Evolutionary conservation across 1,140 invertebrate genomes (phyloP).

Genomic region (Sitophilus oryzae): DNA sequence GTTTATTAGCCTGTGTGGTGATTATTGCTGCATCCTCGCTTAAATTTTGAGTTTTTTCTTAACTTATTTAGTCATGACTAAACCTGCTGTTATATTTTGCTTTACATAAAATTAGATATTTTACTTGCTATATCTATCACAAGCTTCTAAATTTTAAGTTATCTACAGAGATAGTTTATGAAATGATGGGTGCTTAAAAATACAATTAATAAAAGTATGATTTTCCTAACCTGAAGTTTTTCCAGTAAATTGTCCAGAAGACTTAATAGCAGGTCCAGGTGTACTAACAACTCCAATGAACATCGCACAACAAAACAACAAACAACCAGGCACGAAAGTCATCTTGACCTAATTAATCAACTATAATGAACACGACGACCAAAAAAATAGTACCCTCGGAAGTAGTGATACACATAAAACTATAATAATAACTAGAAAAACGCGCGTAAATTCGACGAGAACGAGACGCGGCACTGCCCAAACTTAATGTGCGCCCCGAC

Average conservation of each 20-base stretch:
- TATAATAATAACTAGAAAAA: neutral
- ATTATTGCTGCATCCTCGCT: too few relatives aligned
- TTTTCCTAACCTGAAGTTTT: slow-evolving; percentile 18
- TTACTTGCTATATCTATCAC: too few relatives aligned
- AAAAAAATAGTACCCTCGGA: neutral
- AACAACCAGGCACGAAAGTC: neutral
- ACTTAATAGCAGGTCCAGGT: slow-evolving; percentile 19
- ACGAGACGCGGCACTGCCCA: slow-evolving; percentile 1
- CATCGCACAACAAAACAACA: slow-evolving; percentile 4
- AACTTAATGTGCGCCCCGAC: slow-evolving; percentile 11
- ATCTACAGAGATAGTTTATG: too few relatives aligned
- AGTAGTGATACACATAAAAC: neutral
- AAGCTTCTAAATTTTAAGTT: too few relatives aligned
- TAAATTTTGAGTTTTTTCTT: too few relatives aligned
- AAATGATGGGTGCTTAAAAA: too few relatives aligned
- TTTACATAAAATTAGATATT: too few relatives aligned
- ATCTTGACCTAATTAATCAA: neutral
- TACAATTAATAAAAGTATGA: neutral
- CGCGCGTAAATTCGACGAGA: neutral
- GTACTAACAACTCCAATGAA: slow-evolving; percentile 10
- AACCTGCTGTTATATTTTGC: too few relatives aligned
- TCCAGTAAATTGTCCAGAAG: slow-evolving; percentile 21
- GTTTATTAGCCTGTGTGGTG: too few relatives aligned
- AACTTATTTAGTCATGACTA: too few relatives aligned
- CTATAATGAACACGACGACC: neutral